A percentile compares a stretch with the other conserved stretches of the same genome.
Conservation (phyloP, 2,113 vertebrate species). For the Takifugu flavidus region DNA sequence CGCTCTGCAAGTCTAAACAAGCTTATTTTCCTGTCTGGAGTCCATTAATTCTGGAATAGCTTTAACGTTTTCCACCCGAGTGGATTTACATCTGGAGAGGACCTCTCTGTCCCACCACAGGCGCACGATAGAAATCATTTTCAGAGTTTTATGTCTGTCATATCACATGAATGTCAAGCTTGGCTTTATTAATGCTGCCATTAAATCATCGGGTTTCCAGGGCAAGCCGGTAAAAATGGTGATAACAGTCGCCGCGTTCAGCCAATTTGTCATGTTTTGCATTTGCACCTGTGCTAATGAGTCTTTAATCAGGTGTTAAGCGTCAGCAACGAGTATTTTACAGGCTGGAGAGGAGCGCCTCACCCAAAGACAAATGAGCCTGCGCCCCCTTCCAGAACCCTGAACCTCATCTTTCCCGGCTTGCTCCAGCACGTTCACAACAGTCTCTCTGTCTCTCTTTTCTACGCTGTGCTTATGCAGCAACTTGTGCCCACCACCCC, state of each 20-base stretch:
- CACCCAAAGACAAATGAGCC: constrained; percentile 53
- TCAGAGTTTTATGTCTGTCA: constrained; percentile 25
- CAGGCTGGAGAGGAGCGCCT: constrained; percentile 21
- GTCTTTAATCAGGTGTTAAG: constrained; percentile 9
- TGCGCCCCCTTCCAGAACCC: constrained; percentile 26
- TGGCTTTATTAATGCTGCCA: not conserved
- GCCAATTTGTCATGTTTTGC: not conserved
- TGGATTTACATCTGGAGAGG: constrained; percentile 62
- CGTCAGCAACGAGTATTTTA: constrained; percentile 35
- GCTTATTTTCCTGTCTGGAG: constrained; percentile 49
- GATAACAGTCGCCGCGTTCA: not conserved
- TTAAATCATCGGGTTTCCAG: no score
- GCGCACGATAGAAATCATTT: constrained; percentile 19
- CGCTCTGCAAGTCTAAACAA: constrained; percentile 22
- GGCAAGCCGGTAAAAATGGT: not conserved
- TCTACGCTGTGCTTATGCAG: constrained; percentile 43
- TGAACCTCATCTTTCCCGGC: constrained; percentile 42
- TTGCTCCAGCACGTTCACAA: constrained; percentile 26
- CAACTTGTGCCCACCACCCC: constrained; percentile 26
- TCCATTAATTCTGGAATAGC: constrained; percentile 25
- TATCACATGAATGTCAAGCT: constrained; percentile 18
- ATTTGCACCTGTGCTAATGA: not conserved
- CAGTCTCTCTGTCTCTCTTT: constrained; percentile 24
- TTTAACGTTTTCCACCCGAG: constrained; percentile 43
- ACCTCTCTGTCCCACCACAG: constrained; percentile 21